Base-by-base conservation (phyloP, 2,113 vertebrate genomes). In the Serranochromis macrocephalus region DNA sequence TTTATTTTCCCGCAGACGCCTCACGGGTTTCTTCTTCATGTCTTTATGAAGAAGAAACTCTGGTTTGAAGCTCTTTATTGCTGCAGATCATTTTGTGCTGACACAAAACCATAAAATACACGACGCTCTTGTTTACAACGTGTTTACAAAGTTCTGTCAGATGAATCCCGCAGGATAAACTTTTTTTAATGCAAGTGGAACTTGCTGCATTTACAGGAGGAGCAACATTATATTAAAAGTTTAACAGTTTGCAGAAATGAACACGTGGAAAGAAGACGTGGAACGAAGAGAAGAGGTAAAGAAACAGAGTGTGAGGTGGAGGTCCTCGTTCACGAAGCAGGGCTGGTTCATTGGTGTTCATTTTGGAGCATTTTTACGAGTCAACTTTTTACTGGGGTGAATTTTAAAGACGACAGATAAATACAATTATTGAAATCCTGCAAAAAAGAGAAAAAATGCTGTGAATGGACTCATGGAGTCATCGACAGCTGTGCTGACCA, bases 121-220 rank as follows among this genome's bases (percentile, higher is more conserved):
- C 19, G 3, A 71, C n/a, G 1, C 36, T 16, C 12, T 6, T 68
- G 66, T 71, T 71, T 14, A 71, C 36, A 1, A 71, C 5, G 7
- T 42, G 36, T 21, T 71, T 42, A 24, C 66, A 71, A 0, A 24
- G 36, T 71, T 42, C 66, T 14, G 66, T 42, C 5, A 14, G n/a
- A 40, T 42, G 7, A 42, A 42, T 71, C 63, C 12, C 1, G 36
- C 36, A 71, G 3, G 7, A 42, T 42, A 6, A 71, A 71, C 66
- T 71, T 24, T 21, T 21, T 68, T 40, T 58, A 58, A 24, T 71
- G 3, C 36, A 3, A 71, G 36, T 14, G n/a, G 66, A 71, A 71
- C 66, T 8, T 5, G 0, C 33, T 40, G 2, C 63, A 8, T 71
- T 71, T 3, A 24, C 36, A 71, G 36, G 0, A 71, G 66, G 31